Base-by-base conservation (phyloP, 2,888 invertebrate genomes). In the Macrosoma leucophasiata region DNA sequence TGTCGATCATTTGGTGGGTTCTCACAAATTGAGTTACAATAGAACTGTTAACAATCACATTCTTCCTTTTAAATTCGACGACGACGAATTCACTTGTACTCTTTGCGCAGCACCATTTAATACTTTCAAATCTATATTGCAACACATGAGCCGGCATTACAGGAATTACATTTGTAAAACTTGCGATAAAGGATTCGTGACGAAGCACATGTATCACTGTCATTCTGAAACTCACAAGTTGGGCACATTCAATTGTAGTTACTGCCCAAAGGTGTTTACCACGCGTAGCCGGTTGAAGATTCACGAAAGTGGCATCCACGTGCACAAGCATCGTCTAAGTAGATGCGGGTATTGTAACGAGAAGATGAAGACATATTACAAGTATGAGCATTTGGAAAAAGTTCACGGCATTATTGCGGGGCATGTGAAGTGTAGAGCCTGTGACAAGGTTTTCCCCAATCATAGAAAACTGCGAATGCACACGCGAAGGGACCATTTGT, bases 141-240 rank as follows among this genome's bases (percentile, higher is more conserved):
- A 75, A 0, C 81, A 82, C 37, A 82, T 82, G 82, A 81, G 81
- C 3, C 63, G 67, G 0, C 81, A 82, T 39, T 82, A 62, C 35
- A 64, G 76, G 14, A 79, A 79, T 10, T 76, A 72, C 12, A 66
- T 79, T 0, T 81, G 79, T 33, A 65, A 66, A n/a, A 69, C 71
- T 3, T 81, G 79, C 12, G 81, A 77, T 0, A 58, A 70, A 0
- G 81, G 82, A 0, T 81, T 75, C 22, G 65, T 76, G 0, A 81
- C 78, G 0, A 70, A 67, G 40, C 71, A 75, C 20, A 49, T 71
- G 4, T 34, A 46, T 27, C 13, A 29, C 6, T 34, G 34, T 9
- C 60, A 27, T 6, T 13, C 36, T 9, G 31, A 41, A 11, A 39
- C 52, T 0, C 81, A 81, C 4, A 43, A 52, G 0, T 62, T 52